phyloP scores from a whole-genome alignment of 2,888 invertebrate species.

The Drosophila birchii region DNA sequence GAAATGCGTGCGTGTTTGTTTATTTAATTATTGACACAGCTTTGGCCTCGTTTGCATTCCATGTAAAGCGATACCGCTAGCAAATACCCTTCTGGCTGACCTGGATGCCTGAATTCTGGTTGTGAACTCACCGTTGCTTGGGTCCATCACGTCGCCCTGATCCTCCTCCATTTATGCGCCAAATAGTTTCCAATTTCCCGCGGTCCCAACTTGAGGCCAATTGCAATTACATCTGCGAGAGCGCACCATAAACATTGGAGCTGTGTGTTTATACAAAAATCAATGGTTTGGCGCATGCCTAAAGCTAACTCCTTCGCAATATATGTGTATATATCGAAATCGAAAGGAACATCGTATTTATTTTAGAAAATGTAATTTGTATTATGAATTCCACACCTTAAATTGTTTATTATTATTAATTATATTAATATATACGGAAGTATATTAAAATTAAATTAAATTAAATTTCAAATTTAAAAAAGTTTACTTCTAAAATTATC shows the following conservation, averaged over 20 bases:
- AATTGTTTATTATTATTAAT: too few species aligned
- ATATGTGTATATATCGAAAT: neutral
- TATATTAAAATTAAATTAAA: too few species aligned
- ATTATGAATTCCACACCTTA: too few species aligned
- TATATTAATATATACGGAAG: too few species aligned
- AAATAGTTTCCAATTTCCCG: slow-evolving; percentile 9
- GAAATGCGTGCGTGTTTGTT: neutral
- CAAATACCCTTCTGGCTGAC: neutral
- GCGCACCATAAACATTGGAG: slow-evolving; percentile 44
- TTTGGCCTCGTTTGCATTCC: slow-evolving; percentile 1
- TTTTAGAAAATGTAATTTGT: neutral
- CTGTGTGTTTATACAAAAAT: slow-evolving; percentile 34
- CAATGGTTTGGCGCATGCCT: slow-evolving; percentile 44
- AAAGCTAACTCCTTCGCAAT: neutral
- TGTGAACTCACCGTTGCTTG: slow-evolving; percentile 19
- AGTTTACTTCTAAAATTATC: too few species aligned
- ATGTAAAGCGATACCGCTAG: slow-evolving; percentile 5
- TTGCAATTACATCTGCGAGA: slow-evolving; percentile 8
- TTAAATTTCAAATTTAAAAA: too few species aligned
- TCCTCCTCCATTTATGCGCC: slow-evolving; percentile 38
- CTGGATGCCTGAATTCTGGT: neutral
- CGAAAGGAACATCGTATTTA: neutral
- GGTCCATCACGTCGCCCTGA: slow-evolving; percentile 26
- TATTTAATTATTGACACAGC: slow-evolving; percentile 14
- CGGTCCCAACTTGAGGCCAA: slow-evolving; percentile 13